Percentiles rank a stretch among this genome's conserved stretches.
Conservation (phyloP, 2,888 invertebrate species). For the Nezara viridula region DNA sequence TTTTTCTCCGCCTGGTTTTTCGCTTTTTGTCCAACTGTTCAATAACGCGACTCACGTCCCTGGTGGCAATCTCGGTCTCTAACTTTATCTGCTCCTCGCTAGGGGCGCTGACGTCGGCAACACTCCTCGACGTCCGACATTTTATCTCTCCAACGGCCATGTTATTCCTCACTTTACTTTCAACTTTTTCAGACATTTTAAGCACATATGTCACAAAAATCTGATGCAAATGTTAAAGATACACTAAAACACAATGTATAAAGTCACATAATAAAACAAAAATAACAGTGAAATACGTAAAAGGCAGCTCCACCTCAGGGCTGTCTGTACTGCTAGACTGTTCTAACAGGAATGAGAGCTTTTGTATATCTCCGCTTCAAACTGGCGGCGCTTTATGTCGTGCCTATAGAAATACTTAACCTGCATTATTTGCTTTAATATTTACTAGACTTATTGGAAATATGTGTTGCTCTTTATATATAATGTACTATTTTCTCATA, state of each 20-base stretch:
- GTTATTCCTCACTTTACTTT: conserved; percentile 64
- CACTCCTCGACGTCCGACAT: conserved; percentile 64
- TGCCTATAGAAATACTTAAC: conserved; percentile 55
- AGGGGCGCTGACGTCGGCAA: conserved; percentile 61
- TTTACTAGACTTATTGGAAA: not conserved
- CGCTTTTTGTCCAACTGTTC: conserved; percentile 73
- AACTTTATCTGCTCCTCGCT: conserved; percentile 57
- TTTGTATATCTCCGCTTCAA: conserved; percentile 49
- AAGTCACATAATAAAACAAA: conserved; percentile 48
- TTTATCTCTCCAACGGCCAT: conserved; percentile 66
- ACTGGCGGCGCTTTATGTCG: conserved; percentile 57
- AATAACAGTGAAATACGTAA: conserved; percentile 34
- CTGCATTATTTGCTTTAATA: conserved; percentile 52
- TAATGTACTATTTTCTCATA: not conserved
- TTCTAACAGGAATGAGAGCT: conserved; percentile 57
- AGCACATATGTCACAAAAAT: conserved; percentile 51
- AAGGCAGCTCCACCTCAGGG: not conserved
- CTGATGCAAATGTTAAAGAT: not conserved
- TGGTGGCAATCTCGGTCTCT: conserved; percentile 51
- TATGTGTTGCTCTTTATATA: not conserved
- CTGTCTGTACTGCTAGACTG: conserved; percentile 21
- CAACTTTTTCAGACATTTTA: conserved; percentile 68
- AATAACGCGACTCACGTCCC: conserved; percentile 64
- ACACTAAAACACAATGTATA: not conserved
- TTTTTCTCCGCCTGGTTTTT: conserved; percentile 81